Evolutionary conservation across 2,888 invertebrate genomes (phyloP).

Genomic region (Strigamia crassipes): DNA sequence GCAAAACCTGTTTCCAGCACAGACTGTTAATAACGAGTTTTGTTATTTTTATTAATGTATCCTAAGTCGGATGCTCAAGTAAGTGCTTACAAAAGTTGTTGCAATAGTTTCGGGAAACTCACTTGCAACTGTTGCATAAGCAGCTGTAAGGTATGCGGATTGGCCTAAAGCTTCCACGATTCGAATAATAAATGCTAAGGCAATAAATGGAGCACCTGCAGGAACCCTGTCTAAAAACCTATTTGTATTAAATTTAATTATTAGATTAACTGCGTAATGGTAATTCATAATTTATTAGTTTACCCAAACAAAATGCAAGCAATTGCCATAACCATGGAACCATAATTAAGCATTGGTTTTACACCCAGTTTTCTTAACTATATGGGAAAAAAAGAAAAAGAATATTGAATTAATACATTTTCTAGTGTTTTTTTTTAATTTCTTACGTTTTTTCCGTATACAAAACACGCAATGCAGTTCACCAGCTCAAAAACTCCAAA

Average conservation of each 20-base stretch:
- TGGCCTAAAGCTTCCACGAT: conserved; percentile 84
- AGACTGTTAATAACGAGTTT: conserved; percentile 4
- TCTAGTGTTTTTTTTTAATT: background rate
- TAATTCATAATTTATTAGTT: conserved; percentile 53
- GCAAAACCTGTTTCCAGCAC: background rate
- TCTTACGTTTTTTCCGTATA: conserved; percentile 63
- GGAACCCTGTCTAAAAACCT: conserved; percentile 49
- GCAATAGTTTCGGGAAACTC: conserved; percentile 86
- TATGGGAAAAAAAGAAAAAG: background rate
- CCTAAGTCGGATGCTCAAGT: too few relatives aligned
- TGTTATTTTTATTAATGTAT: too few relatives aligned
- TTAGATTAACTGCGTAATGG: background rate
- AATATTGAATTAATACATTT: background rate
- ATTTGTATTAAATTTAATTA: background rate
- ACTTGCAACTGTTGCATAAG: conserved; percentile 83
- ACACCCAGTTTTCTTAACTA: conserved; percentile 77
- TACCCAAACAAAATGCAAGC: conserved; percentile 83
- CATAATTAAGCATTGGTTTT: conserved; percentile 79
- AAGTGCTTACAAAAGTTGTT: conserved; percentile 76
- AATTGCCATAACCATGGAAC: conserved; percentile 79
- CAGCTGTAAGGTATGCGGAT: conserved; percentile 82
- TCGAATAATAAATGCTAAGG: conserved; percentile 75
- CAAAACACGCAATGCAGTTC: conserved; percentile 78
- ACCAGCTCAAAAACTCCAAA: conserved; percentile 85
- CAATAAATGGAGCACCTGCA: conserved; percentile 71